Conservation (phyloP, 92 coral and sea anemone species). For the Porites rus region DNA sequence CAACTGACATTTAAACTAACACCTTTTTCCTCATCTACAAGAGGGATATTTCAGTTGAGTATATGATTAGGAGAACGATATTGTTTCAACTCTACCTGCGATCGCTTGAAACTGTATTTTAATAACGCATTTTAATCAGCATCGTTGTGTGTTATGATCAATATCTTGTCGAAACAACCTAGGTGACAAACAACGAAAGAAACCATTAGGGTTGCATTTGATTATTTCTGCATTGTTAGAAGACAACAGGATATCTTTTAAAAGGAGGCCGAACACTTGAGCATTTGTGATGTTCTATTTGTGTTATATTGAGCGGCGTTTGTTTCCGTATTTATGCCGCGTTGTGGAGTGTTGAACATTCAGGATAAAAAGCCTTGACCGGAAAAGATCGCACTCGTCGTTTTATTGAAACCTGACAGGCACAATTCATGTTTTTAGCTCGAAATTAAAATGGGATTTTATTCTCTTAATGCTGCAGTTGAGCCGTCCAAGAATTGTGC, state of each 20-base stretch:
- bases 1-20: neutral
- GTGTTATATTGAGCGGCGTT: neutral
- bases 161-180: neutral
- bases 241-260: neutral
- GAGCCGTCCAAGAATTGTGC: neutral
- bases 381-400: neutral
- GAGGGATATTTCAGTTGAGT: neutral
- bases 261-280: conserved; percentile 11
- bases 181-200: neutral
- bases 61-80: neutral
- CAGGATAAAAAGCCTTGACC: too few relatives aligned
- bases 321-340: too few relatives aligned
- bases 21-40: neutral
- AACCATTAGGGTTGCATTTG: neutral
- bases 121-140: too few relatives aligned
- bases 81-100: too few relatives aligned
- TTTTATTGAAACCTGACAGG: too few relatives aligned
- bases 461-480: neutral
- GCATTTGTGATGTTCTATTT: conserved; percentile 9
- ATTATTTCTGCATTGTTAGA: neutral
- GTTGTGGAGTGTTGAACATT: too few relatives aligned
- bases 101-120: too few relatives aligned
- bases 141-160: too few relatives aligned
- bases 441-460: too few relatives aligned
- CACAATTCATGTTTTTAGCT: too few relatives aligned